Evolutionary conservation across 2,888 invertebrate species (phyloP).

Genomic region (Acanthosepion lycidas): DNA sequence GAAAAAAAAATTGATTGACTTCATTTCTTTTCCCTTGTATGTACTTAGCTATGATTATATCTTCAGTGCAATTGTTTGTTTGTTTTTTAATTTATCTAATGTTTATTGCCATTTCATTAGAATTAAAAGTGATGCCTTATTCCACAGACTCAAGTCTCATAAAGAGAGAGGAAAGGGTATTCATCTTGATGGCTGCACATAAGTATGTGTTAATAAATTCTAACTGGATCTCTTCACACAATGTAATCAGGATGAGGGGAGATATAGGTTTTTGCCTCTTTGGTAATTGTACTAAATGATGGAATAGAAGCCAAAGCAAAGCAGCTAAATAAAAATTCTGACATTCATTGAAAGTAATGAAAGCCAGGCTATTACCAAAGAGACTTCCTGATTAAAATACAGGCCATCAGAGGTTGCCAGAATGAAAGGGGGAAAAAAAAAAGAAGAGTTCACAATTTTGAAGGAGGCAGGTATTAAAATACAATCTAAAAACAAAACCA

Average conservation of each 20-base stretch:
- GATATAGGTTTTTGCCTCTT: neutral
- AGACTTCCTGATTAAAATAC: neutral
- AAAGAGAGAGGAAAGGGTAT: neutral
- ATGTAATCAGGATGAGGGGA: neutral
- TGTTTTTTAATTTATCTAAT: neutral
- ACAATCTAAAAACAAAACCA: neutral
- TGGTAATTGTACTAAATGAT: neutral
- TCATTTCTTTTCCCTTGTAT: neutral
- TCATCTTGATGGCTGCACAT: neutral
- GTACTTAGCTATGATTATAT: neutral
- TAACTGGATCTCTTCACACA: neutral
- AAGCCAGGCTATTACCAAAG: neutral
- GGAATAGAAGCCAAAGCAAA: conserved; percentile 24
- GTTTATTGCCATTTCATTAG: conserved; percentile 21
- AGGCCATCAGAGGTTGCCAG: neutral
- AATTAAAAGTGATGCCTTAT: neutral
- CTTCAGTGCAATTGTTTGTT: neutral
- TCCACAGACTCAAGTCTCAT: neutral
- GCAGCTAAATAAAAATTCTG: neutral
- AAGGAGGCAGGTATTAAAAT: neutral
- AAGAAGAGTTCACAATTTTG: neutral
- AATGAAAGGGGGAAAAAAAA: neutral
- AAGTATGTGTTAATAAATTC: neutral
- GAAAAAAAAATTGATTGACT: neutral
- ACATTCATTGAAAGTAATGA: neutral